These are phyloP conservation scores for Sphaerophoria taeniata DNA, from an alignment of 2,888 invertebrate species.

Conservation along the genomic window DNA sequence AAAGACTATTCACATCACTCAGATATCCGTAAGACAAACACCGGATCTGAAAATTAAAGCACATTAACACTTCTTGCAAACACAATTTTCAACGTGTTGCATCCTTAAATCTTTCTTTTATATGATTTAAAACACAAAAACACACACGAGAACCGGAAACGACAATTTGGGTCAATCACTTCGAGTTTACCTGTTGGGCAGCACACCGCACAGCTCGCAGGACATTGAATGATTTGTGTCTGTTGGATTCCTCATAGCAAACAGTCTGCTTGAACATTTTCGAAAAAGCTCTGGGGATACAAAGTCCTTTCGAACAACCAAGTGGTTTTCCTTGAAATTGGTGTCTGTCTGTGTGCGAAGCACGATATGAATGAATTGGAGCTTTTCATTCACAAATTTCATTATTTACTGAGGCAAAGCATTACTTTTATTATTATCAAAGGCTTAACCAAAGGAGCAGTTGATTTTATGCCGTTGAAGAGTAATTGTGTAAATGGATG, in stretches of 20 bases:
- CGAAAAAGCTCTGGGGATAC: neutral
- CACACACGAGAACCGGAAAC: neutral
- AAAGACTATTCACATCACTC: no score
- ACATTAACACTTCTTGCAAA: no score
- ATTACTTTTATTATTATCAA: neutral
- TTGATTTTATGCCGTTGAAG: no score
- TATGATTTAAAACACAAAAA: neutral
- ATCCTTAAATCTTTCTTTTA: neutral
- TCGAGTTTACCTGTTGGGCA: neutral
- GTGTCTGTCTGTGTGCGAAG: no score
- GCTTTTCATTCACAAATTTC: neutral
- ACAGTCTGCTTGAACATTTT: neutral
- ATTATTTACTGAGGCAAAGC: neutral
- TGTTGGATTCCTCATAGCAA: neutral
- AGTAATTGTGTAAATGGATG: no score
- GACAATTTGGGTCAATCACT: neutral
- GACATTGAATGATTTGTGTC: neutral
- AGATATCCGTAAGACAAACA: no score
- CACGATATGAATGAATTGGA: neutral
- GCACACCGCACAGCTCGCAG: neutral
- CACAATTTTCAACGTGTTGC: no score
- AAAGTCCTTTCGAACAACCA: no score
- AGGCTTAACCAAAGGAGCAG: neutral
- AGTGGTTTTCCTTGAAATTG: no score
- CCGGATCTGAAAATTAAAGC: no score